phyloP scores from a whole-genome alignment of 2,797 vertebrate species.

The Centropyge bicolor region DNA sequence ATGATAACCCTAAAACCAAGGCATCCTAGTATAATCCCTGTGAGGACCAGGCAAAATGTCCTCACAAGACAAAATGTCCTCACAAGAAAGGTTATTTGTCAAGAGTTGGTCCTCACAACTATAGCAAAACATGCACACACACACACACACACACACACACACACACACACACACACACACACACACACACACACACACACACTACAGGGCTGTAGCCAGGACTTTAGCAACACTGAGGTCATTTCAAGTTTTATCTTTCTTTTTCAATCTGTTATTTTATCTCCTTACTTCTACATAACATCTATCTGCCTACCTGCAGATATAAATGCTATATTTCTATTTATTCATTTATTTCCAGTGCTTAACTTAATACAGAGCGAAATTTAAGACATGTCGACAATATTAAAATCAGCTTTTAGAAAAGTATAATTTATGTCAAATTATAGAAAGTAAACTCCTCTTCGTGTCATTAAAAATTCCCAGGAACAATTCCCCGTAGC shows the following conservation, averaged over 20 bases:
- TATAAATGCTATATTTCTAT: not conserved
- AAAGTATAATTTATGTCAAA: too few relatives aligned
- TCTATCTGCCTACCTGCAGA: not conserved
- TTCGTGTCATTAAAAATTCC: too few relatives aligned
- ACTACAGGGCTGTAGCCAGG: not conserved
- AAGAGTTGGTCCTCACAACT: too few relatives aligned
- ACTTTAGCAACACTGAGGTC: not conserved
- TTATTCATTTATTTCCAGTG: not conserved
- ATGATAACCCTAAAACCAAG: too few relatives aligned
- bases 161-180: not conserved
- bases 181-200: not conserved
- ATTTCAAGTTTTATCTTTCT: not conserved
- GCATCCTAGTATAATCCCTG: too few relatives aligned
- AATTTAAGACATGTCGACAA: too few relatives aligned
- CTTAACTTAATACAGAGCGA: not conserved
- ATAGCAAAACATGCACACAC: too few relatives aligned
- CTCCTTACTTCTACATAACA: not conserved
- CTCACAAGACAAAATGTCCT: too few relatives aligned
- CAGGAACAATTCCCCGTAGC: too few relatives aligned
- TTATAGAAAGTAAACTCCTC: too few relatives aligned
- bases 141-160: not conserved
- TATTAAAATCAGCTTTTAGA: not conserved
- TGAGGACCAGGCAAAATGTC: too few relatives aligned
- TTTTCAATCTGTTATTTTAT: not conserved
- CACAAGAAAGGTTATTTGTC: too few relatives aligned